phyloP scores from a whole-genome alignment of 2,888 invertebrate species.

The Harpalus rufipes region DNA sequence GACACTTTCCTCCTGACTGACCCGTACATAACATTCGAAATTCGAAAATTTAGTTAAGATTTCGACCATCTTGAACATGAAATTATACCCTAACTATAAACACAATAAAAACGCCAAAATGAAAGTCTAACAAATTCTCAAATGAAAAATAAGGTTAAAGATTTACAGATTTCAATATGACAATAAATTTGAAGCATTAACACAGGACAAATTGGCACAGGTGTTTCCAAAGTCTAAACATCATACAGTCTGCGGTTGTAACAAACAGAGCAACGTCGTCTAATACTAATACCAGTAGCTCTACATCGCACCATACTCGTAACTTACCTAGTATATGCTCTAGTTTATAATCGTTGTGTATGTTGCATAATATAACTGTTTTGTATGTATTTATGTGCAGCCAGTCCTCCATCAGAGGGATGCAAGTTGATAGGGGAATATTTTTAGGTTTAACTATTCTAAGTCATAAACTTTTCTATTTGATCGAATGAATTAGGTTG shows the following conservation, averaged over 20 bases:
- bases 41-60: too few relatives aligned
- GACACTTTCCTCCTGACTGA: too few relatives aligned
- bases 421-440: constrained; percentile 21
- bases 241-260: background rate
- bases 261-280: constrained; percentile 22
- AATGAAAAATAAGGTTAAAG: too few relatives aligned
- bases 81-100: too few relatives aligned
- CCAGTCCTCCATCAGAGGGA: background rate
- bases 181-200: background rate
- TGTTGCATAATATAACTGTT: constrained; percentile 30
- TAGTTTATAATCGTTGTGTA: constrained; percentile 27
- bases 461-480: constrained; percentile 17
- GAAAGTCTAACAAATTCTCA: too few relatives aligned
- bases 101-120: too few relatives aligned
- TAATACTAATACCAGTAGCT: constrained; percentile 13
- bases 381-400: constrained; percentile 31
- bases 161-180: background rate
- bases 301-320: constrained; percentile 1
- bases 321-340: constrained; percentile 3
- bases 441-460: background rate
- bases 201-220: background rate
- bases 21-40: too few relatives aligned
- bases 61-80: too few relatives aligned
- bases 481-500: constrained; percentile 29
- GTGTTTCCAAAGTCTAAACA: background rate